Evolutionary conservation across 1,140 invertebrate genomes (phyloP).

Genomic region (Ylistrum balloti): DNA sequence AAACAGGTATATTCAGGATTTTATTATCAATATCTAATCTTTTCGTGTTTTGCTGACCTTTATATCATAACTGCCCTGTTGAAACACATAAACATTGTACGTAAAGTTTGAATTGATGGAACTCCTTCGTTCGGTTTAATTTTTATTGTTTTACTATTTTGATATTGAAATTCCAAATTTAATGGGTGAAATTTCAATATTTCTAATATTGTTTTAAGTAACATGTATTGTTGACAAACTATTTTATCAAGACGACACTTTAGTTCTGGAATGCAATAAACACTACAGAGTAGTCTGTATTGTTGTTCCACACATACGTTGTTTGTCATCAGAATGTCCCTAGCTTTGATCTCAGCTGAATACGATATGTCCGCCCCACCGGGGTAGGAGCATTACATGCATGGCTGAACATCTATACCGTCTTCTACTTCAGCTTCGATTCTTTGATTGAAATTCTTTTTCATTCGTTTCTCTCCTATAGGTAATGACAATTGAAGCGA

Average conservation of each 20-base stretch:
- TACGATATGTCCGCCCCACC: not conserved
- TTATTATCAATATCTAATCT: no score
- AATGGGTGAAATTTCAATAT: not conserved
- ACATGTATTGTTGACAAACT: not conserved
- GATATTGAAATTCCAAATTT: not conserved
- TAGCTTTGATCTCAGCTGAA: not conserved
- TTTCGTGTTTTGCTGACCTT: no score
- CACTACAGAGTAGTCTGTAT: not conserved
- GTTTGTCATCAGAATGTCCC: not conserved
- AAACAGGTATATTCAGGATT: no score
- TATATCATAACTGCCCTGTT: no score
- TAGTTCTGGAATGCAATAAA: no score
- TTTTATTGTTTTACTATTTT: no score
- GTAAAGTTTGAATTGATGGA: no score
- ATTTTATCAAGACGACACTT: not conserved
- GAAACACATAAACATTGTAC: no score
- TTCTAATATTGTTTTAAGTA: not conserved
- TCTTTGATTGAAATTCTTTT: conserved; percentile 20
- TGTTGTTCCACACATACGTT: not conserved
- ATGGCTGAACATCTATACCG: not conserved
- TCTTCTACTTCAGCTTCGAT: conserved; percentile 33
- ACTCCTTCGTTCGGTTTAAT: no score
- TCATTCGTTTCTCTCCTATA: not conserved
- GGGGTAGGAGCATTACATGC: not conserved
- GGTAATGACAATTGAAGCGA: conserved; percentile 13